phyloP scores from a whole-genome alignment of 1,140 invertebrate genomes.

The Bombus cullumanus region DNA sequence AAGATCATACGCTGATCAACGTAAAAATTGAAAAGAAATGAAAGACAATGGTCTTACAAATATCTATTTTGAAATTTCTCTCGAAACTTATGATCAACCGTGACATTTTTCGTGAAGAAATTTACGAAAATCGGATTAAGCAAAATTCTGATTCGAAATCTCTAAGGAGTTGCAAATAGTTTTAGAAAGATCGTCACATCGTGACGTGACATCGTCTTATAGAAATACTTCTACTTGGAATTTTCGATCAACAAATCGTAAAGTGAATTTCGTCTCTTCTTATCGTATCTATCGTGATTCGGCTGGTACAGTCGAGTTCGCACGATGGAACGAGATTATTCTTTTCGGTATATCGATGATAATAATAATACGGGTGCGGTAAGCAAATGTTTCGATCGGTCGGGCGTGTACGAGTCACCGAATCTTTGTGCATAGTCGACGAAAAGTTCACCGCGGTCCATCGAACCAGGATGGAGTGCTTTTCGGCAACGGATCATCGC shows the following conservation, averaged over 20 bases:
- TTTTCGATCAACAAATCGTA: neutral
- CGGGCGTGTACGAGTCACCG: neutral
- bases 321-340: neutral
- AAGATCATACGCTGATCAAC: too few species aligned
- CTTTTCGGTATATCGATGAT: neutral
- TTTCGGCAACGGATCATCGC: neutral
- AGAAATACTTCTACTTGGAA: too few species aligned
- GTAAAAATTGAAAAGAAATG: too few species aligned
- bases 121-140: too few species aligned
- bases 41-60: too few species aligned
- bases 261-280: neutral
- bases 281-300: neutral
- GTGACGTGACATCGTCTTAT: too few species aligned
- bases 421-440: constrained; percentile 27
- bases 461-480: neutral
- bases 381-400: constrained; percentile 16
- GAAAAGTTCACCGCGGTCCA: neutral
- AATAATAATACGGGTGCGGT: neutral
- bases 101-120: too few species aligned
- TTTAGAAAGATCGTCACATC: too few species aligned
- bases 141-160: too few species aligned
- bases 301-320: neutral
- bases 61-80: too few species aligned
- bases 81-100: too few species aligned
- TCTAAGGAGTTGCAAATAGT: too few species aligned